Evolutionary conservation across 2,888 invertebrate genomes (phyloP).

Genomic region (Drosophila aldrichi): DNA sequence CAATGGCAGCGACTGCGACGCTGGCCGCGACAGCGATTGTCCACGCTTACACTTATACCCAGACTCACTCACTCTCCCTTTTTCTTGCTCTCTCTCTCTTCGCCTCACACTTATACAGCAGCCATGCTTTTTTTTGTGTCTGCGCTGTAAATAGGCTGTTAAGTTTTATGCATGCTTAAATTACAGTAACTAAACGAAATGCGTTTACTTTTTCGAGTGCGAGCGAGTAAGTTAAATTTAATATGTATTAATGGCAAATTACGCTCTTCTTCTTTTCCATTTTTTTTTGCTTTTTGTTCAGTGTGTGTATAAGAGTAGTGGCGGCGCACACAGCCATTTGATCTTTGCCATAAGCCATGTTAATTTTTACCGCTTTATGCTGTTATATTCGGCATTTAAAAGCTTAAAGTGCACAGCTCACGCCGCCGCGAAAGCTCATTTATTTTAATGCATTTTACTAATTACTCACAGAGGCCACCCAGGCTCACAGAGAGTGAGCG

Average conservation of each 20-base stretch:
- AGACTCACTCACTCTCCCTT: neutral
- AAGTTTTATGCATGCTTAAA: conserved; percentile 50
- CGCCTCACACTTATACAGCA: conserved; percentile 11
- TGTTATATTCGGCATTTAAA: conserved; percentile 21
- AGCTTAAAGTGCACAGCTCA: conserved; percentile 1
- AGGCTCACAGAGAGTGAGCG: neutral
- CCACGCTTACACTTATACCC: conserved; percentile 19
- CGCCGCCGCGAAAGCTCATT: conserved; percentile 48
- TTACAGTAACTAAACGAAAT: conserved; percentile 51
- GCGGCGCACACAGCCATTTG: conserved; percentile 3
- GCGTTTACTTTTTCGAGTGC: conserved; percentile 21
- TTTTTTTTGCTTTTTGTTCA: neutral
- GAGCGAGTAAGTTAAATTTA: conserved; percentile 23
- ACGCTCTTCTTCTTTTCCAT: neutral
- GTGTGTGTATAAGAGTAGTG: conserved; percentile 2
- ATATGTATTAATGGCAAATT: conserved; percentile 32
- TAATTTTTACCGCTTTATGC: conserved; percentile 33
- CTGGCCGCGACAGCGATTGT: conserved; percentile 38
- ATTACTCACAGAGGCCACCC: conserved; percentile 53
- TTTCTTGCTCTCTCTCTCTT: neutral
- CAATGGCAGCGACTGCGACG: conserved; percentile 9
- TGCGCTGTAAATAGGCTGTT: conserved; percentile 46
- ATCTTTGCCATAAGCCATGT: conserved; percentile 20
- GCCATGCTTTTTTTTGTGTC: conserved; percentile 35
- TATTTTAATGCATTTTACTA: conserved; percentile 76